A percentile compares a stretch with the other conserved stretches of the same genome.
Conservation (phyloP, 2,797 vertebrate genomes). For the Chanos chanos region DNA sequence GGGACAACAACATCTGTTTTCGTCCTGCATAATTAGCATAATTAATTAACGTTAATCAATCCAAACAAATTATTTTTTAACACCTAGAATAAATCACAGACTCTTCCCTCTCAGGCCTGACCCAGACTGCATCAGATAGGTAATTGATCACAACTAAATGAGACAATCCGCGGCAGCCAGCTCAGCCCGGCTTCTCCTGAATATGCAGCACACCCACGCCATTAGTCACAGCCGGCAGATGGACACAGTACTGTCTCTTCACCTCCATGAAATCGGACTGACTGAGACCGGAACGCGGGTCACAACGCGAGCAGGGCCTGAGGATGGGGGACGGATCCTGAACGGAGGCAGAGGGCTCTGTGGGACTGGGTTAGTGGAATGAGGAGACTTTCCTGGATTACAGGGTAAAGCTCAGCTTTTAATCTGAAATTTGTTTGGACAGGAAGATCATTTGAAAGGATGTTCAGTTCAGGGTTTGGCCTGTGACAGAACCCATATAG, state of each 20-base stretch:
- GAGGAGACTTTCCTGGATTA: no score
- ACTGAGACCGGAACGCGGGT: no score
- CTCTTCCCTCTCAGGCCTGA: conserved; percentile 62
- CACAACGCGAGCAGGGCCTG: no score
- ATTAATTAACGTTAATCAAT: conserved; percentile 84
- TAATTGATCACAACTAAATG: conserved; percentile 78
- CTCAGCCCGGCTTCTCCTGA: no score
- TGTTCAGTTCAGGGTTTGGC: no score
- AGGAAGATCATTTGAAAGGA: no score
- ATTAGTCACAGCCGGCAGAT: conserved; percentile 37
- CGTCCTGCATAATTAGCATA: conserved; percentile 79
- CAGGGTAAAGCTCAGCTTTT: no score
- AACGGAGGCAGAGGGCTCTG: no score
- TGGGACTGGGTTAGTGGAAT: no score
- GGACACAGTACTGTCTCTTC: conserved; percentile 24
- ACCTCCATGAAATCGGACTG: conserved; percentile 11
- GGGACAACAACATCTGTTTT: conserved; percentile 86
- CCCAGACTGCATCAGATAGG: conserved; percentile 58
- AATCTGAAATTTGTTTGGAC: no score
- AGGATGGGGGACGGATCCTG: no score
- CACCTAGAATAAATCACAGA: conserved; percentile 78
- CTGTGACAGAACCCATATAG: no score
- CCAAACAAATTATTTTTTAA: conserved; percentile 79
- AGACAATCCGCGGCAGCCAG: conserved; percentile 61
- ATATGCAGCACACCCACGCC: conserved; percentile 36